A percentile compares a stretch with the other conserved stretches of the same genome.
phyloP scores from a whole-genome alignment of 2,797 vertebrate species.

The Semaprochilodus insignis region DNA sequence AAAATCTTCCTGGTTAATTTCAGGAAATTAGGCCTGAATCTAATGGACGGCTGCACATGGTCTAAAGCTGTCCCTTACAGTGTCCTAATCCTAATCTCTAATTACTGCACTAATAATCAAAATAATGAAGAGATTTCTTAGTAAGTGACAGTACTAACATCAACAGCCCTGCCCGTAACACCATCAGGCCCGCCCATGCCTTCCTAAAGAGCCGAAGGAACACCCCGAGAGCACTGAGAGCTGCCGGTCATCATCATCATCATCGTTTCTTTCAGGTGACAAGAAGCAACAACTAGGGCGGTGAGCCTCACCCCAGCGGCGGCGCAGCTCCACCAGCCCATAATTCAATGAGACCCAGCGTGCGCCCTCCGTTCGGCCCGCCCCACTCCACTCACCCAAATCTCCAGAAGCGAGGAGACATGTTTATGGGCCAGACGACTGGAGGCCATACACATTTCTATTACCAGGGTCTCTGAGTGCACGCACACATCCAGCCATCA shows the following conservation, averaged over 20 bases:
- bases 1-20: too few species aligned
- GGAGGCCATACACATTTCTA: constrained; percentile 45
- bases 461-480: constrained; percentile 31
- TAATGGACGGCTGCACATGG: background rate
- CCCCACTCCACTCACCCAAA: constrained; percentile 24
- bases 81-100: background rate
- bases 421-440: constrained; percentile 27
- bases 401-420: constrained; percentile 42
- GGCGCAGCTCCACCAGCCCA: constrained; percentile 26
- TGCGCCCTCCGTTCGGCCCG: constrained; percentile 2
- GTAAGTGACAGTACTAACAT: background rate
- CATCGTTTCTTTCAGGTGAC: constrained; percentile 2
- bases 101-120: background rate
- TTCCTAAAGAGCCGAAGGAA: background rate
- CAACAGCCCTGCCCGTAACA: background rate
- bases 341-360: constrained; percentile 17
- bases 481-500: background rate
- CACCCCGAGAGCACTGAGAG: background rate
- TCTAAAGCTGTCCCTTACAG: background rate
- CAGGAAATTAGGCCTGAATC: background rate
- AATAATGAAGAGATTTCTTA: background rate
- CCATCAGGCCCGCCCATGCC: background rate
- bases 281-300: constrained; percentile 21
- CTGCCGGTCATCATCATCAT: constrained; percentile 6
- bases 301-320: background rate